These are phyloP conservation scores for Myotis davidii DNA, from an alignment of 2,113 vertebrate genomes.

Conservation along the genomic window DNA sequence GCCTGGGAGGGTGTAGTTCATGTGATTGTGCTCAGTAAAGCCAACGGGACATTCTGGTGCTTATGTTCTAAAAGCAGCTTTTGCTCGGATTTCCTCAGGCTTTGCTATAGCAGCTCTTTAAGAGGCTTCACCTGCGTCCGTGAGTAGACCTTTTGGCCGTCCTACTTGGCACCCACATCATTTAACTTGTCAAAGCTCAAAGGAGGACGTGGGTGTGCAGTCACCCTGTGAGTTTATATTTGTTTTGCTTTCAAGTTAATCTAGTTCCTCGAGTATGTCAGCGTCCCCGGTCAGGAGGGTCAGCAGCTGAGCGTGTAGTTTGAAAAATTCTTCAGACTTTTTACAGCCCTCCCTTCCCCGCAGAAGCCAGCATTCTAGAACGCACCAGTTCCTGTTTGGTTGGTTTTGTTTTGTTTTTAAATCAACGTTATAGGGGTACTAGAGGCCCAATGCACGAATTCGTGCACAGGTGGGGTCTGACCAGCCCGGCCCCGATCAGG, in stretches of 20 bases:
- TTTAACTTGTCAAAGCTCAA: background rate
- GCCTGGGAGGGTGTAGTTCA: background rate
- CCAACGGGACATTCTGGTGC: background rate
- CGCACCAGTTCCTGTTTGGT: background rate
- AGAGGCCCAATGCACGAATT: too few species aligned
- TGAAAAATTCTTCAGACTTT: background rate
- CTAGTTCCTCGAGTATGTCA: background rate
- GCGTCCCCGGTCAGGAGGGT: background rate
- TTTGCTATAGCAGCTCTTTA: background rate
- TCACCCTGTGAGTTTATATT: background rate
- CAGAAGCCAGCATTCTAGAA: background rate
- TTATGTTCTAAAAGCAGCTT: background rate
- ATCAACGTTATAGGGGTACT: background rate
- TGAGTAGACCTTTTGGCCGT: background rate
- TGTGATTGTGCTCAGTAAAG: background rate
- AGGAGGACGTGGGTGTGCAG: background rate
- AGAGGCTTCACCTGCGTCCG: background rate
- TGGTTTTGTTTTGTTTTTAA: slow-evolving; percentile 14
- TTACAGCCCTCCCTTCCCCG: background rate
- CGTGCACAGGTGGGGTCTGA: too few species aligned
- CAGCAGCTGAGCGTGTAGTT: background rate
- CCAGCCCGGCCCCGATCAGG: too few species aligned
- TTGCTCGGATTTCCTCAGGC: background rate
- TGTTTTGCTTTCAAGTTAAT: slow-evolving; percentile 1
- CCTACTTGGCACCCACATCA: background rate